Evolutionary conservation across 2,888 invertebrate genomes (phyloP), one percentile per base, ranked within the genome.

Genomic region (Phengaris arion): DNA sequence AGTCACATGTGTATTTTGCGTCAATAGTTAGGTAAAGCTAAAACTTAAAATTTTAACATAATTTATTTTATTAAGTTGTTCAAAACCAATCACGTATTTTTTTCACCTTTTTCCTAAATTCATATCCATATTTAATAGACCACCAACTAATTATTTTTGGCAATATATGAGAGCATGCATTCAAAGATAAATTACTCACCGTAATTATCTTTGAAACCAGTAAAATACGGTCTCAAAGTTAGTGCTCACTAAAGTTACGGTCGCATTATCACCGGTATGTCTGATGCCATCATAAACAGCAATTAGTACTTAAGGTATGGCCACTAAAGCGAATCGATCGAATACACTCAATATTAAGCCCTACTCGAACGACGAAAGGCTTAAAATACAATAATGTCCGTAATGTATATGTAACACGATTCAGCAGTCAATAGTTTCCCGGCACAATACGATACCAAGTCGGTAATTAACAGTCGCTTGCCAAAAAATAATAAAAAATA

Each of bases 391-490:
- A 57, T 12, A 4, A 55, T 22, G 22, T 46, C 45, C n/a, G 13
- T 55, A 59, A 70, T 69, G 69, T 68, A 68, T 68, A 22, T 70
- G 75, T 69, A 75, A 70, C 69, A 57, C 75, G n/a, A 69, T 69
- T 75, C 69, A 69, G 46, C 55, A 69, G 68, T 75, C 75, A 75
- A 75, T 75, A 75, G 75, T 75, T 69, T 35, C 35, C 69, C 69
- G 69, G 22, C 68, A 75, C 75, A 69, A 75, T 75, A 46, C 77
- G 78, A 77, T 77, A 77, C 75, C 76, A 73, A 78, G 74, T 69
- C 69, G 76, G 74, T 78, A 76, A 78, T 78, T 77, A 78, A 78
- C 76, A 74, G 64, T 78, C 76, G 75, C 75, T 72, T 75, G 75
- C 75, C 75, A 55, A 75, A 75, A 75, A 75, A 75, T 75, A 75